Base-by-base conservation (phyloP, 2,797 vertebrate genomes). In the Poecilia velifera region DNA sequence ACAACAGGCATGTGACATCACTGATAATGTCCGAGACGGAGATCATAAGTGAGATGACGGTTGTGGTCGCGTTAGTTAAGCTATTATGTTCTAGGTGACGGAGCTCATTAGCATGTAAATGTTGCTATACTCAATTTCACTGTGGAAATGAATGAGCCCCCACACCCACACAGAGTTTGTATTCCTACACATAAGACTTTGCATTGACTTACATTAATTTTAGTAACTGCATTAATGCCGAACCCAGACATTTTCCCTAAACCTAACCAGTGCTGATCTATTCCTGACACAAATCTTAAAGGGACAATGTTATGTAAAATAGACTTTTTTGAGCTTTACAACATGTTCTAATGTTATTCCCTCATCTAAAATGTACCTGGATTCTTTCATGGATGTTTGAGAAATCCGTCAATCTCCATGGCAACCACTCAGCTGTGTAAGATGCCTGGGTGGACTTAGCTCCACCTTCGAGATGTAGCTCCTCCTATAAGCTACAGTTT, bases 51-150 rank as follows among this genome's bases (percentile, higher is more conserved):
- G 78, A 88, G 89, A 90, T 92, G 92, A 93, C 91, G 91, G 85
- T 76, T 51, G 79, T 90, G 88, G 92, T 90, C 88, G 85, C 77
- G 91, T 92, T 92, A 90, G 87, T 84, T 53, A 81, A 89, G 89
- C 89, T 79, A 78, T 91, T 91, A 88, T 89, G 86, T 89, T 89
- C 59, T 80, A 81, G 84, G 87, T 91, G 92, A 90, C 91, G 89
- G 89, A 83, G 87, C 90, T 88, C 88, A 92, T 93, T 91, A 93
- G 84, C 88, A 92, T 89, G 85, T 89, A 88, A 92, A 93, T 86
- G 90, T 84, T 80, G 82, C 82, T 82, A 86, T 87, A 85, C 59
- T 86, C 34, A 74, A 78, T n/a, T 82, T 86, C 82, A 66, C 84
- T 28, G 36, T 82, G 86, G 81, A 88, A 88, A 90, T 87, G 36